Evolutionary conservation across 1,140 invertebrate genomes (phyloP).

Genomic region (Drosophila kepulauana): DNA sequence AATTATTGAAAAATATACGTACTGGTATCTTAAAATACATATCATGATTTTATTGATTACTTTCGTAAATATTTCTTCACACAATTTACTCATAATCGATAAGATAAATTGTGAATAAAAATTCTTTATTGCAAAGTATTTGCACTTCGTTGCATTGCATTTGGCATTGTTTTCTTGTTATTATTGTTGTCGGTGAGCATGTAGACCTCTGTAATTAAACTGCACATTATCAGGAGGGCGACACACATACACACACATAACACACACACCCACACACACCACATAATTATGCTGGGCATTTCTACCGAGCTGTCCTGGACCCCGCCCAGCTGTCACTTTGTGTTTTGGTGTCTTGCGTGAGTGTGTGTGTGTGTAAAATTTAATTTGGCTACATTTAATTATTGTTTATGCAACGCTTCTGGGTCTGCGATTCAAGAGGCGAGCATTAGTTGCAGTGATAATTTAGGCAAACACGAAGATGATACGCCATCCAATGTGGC

Average conservation of each 20-base stretch:
- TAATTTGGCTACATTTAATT: conserved; percentile 82
- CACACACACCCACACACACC: conserved; percentile 30
- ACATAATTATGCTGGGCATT: conserved; percentile 77
- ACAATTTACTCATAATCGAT: too few relatives aligned
- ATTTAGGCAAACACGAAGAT: conserved; percentile 59
- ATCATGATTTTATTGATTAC: too few relatives aligned
- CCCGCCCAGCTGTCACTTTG: conserved; percentile 71
- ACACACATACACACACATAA: conserved; percentile 27
- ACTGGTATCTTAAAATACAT: too few relatives aligned
- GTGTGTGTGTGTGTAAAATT: conserved; percentile 60
- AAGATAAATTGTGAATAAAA: too few relatives aligned
- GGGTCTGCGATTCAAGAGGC: conserved; percentile 35
- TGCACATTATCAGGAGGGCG: conserved; percentile 68
- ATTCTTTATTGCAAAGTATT: conserved; percentile 26
- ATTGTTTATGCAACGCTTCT: conserved; percentile 70
- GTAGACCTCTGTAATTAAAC: conserved; percentile 76
- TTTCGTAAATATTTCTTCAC: too few relatives aligned
- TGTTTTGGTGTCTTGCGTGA: conserved; percentile 41
- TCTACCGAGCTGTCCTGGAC: conserved; percentile 18
- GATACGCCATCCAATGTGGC: conserved; percentile 46
- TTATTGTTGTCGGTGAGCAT: conserved; percentile 72
- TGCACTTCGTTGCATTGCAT: conserved; percentile 3
- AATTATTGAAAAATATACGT: too few relatives aligned
- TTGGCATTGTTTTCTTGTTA: conserved; percentile 24
- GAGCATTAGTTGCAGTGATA: conserved; percentile 58